Percentiles rank a stretch among this genome's conserved stretches.
phyloP scores from a whole-genome alignment of 2,888 invertebrate genomes.

The Orthosia gracilis region DNA sequence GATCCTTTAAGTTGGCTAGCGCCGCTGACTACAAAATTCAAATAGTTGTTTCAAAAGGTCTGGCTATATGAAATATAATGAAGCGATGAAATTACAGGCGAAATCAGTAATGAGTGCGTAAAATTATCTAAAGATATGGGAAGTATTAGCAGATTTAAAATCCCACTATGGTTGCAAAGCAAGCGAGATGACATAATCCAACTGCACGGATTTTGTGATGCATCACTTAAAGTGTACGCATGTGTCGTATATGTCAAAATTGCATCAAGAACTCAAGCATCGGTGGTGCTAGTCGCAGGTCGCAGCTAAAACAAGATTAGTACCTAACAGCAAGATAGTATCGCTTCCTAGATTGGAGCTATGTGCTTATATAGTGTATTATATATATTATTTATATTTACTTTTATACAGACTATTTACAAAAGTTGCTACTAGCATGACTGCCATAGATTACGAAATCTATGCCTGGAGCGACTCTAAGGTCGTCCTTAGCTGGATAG shows the following conservation, averaged over 20 bases:
- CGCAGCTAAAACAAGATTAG: too few relatives aligned
- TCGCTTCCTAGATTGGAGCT: too few relatives aligned
- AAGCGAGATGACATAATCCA: background rate
- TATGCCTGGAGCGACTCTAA: background rate
- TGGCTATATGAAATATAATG: slow-evolving; percentile 1
- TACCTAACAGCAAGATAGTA: too few relatives aligned
- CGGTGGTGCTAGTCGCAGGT: too few relatives aligned
- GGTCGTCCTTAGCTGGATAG: background rate
- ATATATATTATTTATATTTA: too few relatives aligned
- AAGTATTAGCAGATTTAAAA: background rate
- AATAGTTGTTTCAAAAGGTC: background rate
- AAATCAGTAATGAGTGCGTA: background rate
- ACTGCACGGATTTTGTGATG: background rate
- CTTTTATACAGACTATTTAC: too few relatives aligned
- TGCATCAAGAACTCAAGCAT: too few relatives aligned
- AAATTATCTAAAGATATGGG: background rate
- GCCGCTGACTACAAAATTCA: background rate
- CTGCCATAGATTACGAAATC: background rate
- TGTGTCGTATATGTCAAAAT: too few relatives aligned
- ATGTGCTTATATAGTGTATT: too few relatives aligned
- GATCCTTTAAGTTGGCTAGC: background rate
- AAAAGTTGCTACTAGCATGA: too few relatives aligned
- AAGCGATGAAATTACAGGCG: background rate
- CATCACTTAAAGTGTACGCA: background rate
- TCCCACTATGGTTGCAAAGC: background rate